These are phyloP conservation scores for Megastigmus dorsalis DNA, from an alignment of 2,888 invertebrate species.

Conservation along the genomic window DNA sequence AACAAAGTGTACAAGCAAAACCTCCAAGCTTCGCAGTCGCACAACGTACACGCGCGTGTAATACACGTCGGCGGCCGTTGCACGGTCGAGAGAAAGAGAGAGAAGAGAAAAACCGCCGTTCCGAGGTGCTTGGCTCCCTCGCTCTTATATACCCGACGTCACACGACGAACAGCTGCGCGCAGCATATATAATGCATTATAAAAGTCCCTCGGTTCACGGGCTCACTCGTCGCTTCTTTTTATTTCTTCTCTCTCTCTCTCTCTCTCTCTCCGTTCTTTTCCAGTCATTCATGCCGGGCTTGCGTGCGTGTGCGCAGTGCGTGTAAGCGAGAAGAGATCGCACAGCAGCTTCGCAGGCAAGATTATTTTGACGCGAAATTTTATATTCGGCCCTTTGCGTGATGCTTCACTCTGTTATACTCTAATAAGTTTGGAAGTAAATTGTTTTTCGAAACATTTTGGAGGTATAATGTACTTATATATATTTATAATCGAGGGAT, in stretches of 20 bases:
- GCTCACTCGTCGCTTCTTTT: not conserved
- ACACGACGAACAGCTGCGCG: constrained; percentile 36
- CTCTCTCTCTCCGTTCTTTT: too few relatives aligned
- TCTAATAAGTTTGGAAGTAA: too few relatives aligned
- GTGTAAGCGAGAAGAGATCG: not conserved
- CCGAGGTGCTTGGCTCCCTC: constrained; percentile 20
- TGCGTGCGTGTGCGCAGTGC: not conserved
- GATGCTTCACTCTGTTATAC: too few relatives aligned
- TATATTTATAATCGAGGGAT: too few relatives aligned
- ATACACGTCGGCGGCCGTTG: not conserved
- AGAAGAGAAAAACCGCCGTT: too few relatives aligned
- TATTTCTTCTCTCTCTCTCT: not conserved
- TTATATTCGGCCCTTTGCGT: too few relatives aligned
- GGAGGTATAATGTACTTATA: too few relatives aligned
- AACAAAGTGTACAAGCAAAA: too few relatives aligned
- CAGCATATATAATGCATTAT: constrained; percentile 29
- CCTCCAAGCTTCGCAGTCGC: too few relatives aligned
- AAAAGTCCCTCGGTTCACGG: constrained; percentile 19
- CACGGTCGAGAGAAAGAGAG: not conserved
- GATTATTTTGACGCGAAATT: too few relatives aligned
- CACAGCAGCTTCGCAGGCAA: not conserved
- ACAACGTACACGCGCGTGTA: too few relatives aligned
- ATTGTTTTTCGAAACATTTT: too few relatives aligned
- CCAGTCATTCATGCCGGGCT: not conserved
- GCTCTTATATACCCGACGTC: not conserved